Conservation (phyloP, 92 coral and sea anemone genomes). For the Plumapathes pennacea region DNA sequence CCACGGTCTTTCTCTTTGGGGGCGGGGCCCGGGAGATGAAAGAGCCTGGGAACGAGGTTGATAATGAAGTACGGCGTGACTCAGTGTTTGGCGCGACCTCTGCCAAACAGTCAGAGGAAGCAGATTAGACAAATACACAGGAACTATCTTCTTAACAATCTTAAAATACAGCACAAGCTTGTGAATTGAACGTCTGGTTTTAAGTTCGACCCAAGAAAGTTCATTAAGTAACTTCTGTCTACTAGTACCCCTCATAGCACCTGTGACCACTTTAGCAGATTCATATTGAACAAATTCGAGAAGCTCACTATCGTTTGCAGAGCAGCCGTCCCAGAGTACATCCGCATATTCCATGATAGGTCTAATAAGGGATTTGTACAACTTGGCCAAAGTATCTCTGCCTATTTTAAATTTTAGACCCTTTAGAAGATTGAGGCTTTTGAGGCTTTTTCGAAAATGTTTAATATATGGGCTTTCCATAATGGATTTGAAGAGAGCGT, state of each 20-base stretch:
- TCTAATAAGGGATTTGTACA: background rate
- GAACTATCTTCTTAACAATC: conserved; percentile 1
- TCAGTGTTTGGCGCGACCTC: too few species aligned
- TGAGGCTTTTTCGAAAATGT: too few species aligned
- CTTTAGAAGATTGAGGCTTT: too few species aligned
- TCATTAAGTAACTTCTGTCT: conserved; percentile 6
- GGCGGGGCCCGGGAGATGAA: too few species aligned
- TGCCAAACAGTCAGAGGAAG: background rate
- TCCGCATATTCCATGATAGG: conserved; percentile 11
- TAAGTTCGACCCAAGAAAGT: conserved; percentile 17
- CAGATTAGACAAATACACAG: background rate
- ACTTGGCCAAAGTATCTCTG: too few species aligned
- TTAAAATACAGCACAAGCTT: conserved; percentile 1
- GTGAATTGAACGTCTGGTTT: conserved; percentile 6
- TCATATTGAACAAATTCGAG: conserved; percentile 4
- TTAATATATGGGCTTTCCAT: too few species aligned
- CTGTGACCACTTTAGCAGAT: conserved; percentile 4
- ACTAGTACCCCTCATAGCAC: conserved; percentile 3
- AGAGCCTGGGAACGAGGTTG: too few species aligned
- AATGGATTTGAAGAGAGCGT: too few species aligned
- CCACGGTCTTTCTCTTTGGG: too few species aligned
- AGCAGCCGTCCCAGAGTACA: conserved; percentile 14
- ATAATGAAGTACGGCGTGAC: too few species aligned
- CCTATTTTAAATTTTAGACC: too few species aligned
- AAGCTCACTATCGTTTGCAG: background rate